Conservation (phyloP, 1,140 invertebrate species). For the Meloidogyne chitwoodi region DNA sequence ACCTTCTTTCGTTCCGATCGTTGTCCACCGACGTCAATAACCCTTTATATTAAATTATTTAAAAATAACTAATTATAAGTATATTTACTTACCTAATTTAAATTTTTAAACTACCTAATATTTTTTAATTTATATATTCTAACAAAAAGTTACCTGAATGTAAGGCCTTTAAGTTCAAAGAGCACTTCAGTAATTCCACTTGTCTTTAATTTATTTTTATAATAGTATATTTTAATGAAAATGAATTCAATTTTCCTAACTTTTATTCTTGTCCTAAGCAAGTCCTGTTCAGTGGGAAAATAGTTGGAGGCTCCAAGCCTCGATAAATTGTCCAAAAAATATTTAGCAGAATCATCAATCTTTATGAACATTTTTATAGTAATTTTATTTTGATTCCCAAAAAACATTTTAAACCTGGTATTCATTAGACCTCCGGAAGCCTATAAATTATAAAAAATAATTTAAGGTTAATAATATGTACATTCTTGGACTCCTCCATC, state of each 20-base stretch:
- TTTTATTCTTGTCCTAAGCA: conserved; percentile 54
- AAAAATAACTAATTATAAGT: no score
- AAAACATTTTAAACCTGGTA: not conserved
- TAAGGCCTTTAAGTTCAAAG: conserved; percentile 58
- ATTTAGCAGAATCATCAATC: conserved; percentile 74
- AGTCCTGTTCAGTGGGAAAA: conserved; percentile 57
- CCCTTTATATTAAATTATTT: no score
- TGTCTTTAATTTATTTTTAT: conserved; percentile 33
- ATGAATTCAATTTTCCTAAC: not conserved
- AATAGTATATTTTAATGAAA: not conserved
- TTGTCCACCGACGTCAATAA: conserved; percentile 69
- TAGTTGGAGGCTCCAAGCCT: conserved; percentile 50
- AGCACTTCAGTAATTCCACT: conserved; percentile 60
- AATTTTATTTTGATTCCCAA: not conserved
- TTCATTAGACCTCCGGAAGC: conserved; percentile 60
- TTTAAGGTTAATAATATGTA: conserved; percentile 65
- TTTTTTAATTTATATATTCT: no score
- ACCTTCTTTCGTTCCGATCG: conserved; percentile 73
- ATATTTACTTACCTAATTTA: no score
- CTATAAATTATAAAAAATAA: not conserved
- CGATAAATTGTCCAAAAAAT: conserved; percentile 62
- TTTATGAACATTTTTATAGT: conserved; percentile 57
- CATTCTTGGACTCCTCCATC: conserved; percentile 70
- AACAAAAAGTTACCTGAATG: conserved; percentile 56
- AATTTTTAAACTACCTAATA: no score